A percentile compares a stretch with the other conserved stretches of the same genome.
Conservation (phyloP, 2,113 vertebrate genomes). For the Peucedramus taeniatus region DNA sequence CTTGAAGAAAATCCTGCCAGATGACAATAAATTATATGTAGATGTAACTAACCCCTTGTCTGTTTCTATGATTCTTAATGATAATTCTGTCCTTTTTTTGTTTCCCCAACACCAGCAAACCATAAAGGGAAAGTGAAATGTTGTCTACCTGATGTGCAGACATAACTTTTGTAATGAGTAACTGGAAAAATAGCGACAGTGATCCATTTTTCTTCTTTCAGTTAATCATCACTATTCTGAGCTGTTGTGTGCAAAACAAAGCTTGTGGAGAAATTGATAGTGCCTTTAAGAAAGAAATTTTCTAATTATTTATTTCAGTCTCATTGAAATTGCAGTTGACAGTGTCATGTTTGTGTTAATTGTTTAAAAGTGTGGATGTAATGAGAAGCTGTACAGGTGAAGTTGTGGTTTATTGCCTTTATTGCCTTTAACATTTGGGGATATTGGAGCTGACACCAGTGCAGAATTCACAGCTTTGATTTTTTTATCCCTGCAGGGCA, state of each 20-base stretch:
- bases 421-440: neutral
- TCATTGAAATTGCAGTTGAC: neutral
- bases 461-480: neutral
- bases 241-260: neutral
- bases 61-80: neutral
- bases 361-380: neutral
- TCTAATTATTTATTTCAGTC: neutral
- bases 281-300: neutral
- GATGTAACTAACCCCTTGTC: neutral
- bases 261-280: neutral
- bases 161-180: neutral
- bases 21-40: neutral
- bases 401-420: neutral
- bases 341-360: neutral
- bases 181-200: neutral
- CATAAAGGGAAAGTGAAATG: neutral
- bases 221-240: neutral
- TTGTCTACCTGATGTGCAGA: neutral
- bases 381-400: neutral
- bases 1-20: neutral
- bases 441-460: neutral
- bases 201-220: neutral
- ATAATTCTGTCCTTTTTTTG: neutral
- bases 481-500: neutral
- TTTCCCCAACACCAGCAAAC: neutral